Conservation (phyloP, 2,113 vertebrate genomes). For the Callipepla californica region DNA sequence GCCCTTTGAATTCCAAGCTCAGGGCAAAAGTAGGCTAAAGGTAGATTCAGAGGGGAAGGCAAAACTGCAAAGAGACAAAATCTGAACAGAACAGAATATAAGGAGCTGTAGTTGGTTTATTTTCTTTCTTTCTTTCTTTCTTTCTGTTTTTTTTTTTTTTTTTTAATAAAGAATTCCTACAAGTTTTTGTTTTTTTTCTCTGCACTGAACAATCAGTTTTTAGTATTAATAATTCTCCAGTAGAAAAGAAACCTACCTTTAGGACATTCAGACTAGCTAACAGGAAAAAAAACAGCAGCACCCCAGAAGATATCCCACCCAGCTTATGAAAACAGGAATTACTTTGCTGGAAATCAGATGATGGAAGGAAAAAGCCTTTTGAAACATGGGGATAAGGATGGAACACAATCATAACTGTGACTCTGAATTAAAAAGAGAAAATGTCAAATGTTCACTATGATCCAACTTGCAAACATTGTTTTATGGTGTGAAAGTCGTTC, state of each 20-base stretch:
- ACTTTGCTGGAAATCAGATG: not conserved
- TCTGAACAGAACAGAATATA: not conserved
- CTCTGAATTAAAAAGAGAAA: not conserved
- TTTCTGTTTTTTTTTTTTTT: not conserved
- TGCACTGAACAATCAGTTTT: not conserved
- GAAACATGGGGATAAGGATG: not conserved
- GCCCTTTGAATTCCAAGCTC: slow-evolving; percentile 62
- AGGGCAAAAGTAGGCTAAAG: slow-evolving; percentile 57
- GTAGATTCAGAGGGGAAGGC: slow-evolving; percentile 58
- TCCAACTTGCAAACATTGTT: not conserved
- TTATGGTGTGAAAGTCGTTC: slow-evolving; percentile 18
- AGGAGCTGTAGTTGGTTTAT: not conserved
- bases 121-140: not conserved
- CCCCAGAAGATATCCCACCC: not conserved
- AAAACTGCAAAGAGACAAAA: slow-evolving; percentile 24
- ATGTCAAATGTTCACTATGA: slow-evolving; percentile 52
- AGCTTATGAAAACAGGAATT: not conserved
- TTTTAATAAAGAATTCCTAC: not conserved
- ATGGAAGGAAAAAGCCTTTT: not conserved
- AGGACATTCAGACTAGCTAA: not conserved
- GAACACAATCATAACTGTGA: not conserved
- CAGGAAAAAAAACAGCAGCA: not conserved
- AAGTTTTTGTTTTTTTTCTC: not conserved
- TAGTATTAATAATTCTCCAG: not conserved
- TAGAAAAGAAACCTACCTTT: not conserved